Evolutionary conservation across 1,140 invertebrate genomes (phyloP).

Genomic region (Mylabris phalerata): DNA sequence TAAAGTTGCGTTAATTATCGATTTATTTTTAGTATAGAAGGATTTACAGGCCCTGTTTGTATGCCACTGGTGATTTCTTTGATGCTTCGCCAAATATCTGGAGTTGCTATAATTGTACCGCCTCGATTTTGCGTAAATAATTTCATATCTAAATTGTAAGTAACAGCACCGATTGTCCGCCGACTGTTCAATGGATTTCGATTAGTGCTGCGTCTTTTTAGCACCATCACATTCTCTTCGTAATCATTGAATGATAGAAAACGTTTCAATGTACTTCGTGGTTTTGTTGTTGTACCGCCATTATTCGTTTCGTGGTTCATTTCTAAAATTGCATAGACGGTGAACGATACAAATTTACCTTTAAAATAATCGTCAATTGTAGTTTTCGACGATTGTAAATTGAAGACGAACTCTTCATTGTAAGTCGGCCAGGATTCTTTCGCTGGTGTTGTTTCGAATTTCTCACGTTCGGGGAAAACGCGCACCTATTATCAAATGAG

Average conservation of each 20-base stretch:
- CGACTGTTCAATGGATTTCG: constrained; percentile 54
- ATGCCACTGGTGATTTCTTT: constrained; percentile 62
- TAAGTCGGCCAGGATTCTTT: constrained; percentile 70
- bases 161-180: constrained; percentile 60
- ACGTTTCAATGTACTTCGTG: constrained; percentile 31
- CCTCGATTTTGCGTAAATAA: constrained; percentile 58
- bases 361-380: constrained; percentile 50
- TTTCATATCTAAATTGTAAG: constrained; percentile 62
- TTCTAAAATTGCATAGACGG: constrained; percentile 65
- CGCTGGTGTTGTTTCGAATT: constrained; percentile 63
- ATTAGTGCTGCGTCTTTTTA: constrained; percentile 34
- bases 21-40: neutral
- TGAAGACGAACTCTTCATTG: constrained; percentile 69
- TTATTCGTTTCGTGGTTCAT: constrained; percentile 40
- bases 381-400: constrained; percentile 47
- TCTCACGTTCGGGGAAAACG: constrained; percentile 63
- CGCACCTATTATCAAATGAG: constrained; percentile 53
- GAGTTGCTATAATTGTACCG: constrained; percentile 58
- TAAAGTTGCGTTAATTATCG: neutral
- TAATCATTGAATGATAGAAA: constrained; percentile 28
- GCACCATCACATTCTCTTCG: constrained; percentile 25
- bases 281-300: constrained; percentile 31
- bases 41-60: constrained; percentile 45
- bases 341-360: constrained; percentile 65
- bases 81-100: constrained; percentile 66